Conservation (phyloP, 2,113 vertebrate species). For the Athene cunicularia region DNA sequence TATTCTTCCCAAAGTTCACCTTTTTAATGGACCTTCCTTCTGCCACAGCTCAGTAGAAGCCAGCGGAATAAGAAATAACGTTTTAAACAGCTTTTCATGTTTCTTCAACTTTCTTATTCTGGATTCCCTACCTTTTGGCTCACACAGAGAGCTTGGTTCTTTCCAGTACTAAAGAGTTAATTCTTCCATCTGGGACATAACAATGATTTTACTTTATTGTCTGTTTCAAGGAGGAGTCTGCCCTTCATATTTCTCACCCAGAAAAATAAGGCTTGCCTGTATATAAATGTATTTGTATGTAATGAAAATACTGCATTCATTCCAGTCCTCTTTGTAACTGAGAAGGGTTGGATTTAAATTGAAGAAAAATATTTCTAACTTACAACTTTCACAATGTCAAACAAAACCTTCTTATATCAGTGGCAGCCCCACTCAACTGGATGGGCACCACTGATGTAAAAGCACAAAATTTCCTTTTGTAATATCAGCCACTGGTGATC, state of each 20-base stretch:
- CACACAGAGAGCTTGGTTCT: neutral
- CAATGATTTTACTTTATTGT: neutral
- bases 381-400: neutral
- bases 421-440: neutral
- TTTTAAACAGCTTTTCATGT: neutral
- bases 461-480: neutral
- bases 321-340: neutral
- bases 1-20: neutral
- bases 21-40: neutral
- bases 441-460: neutral
- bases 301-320: neutral
- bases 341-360: neutral
- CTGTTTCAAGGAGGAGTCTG: neutral
- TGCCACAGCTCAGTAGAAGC: neutral
- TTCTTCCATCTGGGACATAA: neutral
- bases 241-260: neutral
- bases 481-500: neutral
- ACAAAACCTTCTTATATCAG: neutral
- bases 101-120: neutral
- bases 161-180: neutral
- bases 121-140: neutral
- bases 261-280: neutral
- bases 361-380: neutral
- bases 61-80: neutral
- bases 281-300: neutral